These are phyloP conservation scores for Dryoscopus gambensis DNA, from an alignment of 2,113 vertebrate species.

Conservation along the genomic window DNA sequence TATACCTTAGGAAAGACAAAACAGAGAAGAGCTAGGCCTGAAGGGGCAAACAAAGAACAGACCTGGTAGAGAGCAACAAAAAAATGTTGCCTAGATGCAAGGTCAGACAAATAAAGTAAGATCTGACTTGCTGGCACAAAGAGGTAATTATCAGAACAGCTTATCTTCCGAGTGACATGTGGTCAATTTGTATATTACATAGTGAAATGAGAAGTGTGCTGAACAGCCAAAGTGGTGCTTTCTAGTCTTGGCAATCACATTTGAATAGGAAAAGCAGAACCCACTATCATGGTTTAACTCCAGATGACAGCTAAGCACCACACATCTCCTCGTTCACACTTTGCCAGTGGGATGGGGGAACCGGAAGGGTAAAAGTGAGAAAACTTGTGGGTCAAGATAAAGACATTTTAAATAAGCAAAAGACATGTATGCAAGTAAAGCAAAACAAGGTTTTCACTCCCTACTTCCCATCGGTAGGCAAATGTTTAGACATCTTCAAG, in stretches of 20 bases:
- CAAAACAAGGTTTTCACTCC: not conserved
- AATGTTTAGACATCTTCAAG: not conserved
- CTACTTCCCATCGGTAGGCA: not conserved
- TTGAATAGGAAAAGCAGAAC: not conserved
- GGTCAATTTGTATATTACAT: not conserved
- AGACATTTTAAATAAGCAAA: not conserved
- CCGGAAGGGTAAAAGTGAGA: not conserved
- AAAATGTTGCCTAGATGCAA: not conserved
- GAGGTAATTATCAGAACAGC: not conserved
- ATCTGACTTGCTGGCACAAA: not conserved
- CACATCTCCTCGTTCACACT: accelerated
- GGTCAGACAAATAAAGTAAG: not conserved
- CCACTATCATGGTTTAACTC: not conserved
- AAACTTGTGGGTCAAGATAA: not conserved
- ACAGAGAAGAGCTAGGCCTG: not conserved
- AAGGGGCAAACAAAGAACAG: not conserved
- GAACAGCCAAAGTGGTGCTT: not conserved
- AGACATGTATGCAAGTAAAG: not conserved
- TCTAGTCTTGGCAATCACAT: not conserved
- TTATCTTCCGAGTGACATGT: not conserved
- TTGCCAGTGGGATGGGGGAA: not conserved
- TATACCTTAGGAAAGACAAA: not conserved
- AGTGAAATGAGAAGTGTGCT: not conserved
- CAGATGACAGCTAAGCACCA: not conserved
- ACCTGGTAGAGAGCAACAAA: not conserved